Evolutionary conservation across 2,888 invertebrate species (phyloP), one percentile per base, ranked within the genome.

Genomic region (Heliconius aoede): DNA sequence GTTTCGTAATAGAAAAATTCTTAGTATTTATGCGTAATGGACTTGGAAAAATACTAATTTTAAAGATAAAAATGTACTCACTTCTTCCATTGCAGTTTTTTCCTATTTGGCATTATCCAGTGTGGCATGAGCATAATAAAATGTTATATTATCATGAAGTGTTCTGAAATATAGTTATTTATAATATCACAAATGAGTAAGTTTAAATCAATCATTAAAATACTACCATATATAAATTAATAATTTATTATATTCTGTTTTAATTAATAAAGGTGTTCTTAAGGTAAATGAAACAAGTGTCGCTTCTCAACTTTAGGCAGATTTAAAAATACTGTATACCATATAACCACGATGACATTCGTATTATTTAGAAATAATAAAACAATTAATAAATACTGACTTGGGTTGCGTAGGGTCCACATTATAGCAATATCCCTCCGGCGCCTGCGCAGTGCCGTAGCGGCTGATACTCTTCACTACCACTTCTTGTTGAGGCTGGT

Each of bases 31-130:
- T n/a, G n/a, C n/a, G n/a, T n/a, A n/a, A n/a, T n/a, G n/a, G n/a
- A n/a, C n/a, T n/a, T n/a, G n/a, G n/a, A n/a, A n/a, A n/a, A n/a
- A 67, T 26, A 32, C 18, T 8, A 40, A 7, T 0, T 18, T 46
- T 55, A 71, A 18, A 64, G 21, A 26, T 32, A 7, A 73, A n/a
- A 36, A 24, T 9, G 24, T 26, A 97, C 97, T 98, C 96, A 98
- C 98, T 98, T 98, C 94, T 98, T 99, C 99, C 99, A 99, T 92
- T 98, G 98, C 86, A 99, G 96, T 95, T 98, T 98, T 95, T 98
- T 98, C 84, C 95, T 95, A 86, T 83, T 80, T 85, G 82, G 88
- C 88, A 83, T 86, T 80, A 95, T 90, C 92, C 90, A 84, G 89
- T 82, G 51, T 83, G 90, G 94, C 93, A 88, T 91, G 90, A 80